Evolutionary conservation across 2,888 invertebrate species (phyloP).

Genomic region (Myopa testacea): DNA sequence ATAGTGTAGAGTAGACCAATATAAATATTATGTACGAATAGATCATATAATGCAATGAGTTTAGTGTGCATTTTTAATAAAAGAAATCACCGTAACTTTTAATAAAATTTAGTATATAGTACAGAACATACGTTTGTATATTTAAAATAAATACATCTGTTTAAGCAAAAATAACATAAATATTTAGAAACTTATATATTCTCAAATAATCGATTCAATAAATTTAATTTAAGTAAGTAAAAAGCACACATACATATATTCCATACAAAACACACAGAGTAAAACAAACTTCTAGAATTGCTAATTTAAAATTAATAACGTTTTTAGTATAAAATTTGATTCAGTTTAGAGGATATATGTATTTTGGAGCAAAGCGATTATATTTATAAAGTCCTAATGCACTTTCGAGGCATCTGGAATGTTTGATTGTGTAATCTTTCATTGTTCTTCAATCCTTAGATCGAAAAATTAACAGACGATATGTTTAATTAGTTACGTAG

Average conservation of each 20-base stretch:
- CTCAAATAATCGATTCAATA: neutral
- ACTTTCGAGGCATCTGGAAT: no score
- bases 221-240: neutral
- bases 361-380: no score
- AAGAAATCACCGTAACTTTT: conserved; percentile 7
- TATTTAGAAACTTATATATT: neutral
- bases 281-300: no score
- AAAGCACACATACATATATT: neutral
- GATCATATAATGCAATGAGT: conserved; percentile 11
- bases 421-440: no score
- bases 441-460: no score
- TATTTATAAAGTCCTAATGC: no score
- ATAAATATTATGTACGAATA: conserved; percentile 19
- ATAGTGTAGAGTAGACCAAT: conserved; percentile 15
- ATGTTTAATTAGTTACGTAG: no score
- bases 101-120: conserved; percentile 11
- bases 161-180: neutral
- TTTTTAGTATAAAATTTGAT: no score
- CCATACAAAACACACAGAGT: neutral
- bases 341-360: no score
- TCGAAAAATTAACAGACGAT: no score
- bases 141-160: neutral
- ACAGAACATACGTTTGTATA: neutral
- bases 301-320: no score
- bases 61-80: conserved; percentile 34